phyloP scores from a whole-genome alignment of 2,888 invertebrate species.

The Diaphora mendica region DNA sequence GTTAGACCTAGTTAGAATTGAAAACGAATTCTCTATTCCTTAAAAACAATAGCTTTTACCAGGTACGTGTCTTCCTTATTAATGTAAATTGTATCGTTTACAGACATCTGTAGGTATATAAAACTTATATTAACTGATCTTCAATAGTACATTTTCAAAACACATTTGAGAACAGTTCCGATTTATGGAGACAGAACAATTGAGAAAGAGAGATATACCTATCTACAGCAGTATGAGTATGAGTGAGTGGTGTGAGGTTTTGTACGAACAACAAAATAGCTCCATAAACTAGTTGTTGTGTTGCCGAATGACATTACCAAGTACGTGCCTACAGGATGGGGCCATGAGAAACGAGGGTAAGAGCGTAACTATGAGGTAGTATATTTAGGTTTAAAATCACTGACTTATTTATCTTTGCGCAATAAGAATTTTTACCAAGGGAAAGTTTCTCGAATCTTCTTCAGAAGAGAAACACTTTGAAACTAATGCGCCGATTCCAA shows the following conservation, averaged over 20 bases:
- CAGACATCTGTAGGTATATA: neutral
- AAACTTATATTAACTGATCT: neutral
- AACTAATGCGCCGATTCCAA: neutral
- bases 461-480: neutral
- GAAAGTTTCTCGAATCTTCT: too few relatives aligned
- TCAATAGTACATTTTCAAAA: neutral
- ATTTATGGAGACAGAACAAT: neutral
- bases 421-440: too few relatives aligned
- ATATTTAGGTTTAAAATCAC: neutral
- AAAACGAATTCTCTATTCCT: neutral
- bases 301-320: slow-evolving; percentile 81
- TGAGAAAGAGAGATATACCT: neutral
- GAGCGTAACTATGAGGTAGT: neutral
- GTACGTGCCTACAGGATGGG: slow-evolving; percentile 67
- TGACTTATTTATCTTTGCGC: too few relatives aligned
- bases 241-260: slow-evolving; percentile 39
- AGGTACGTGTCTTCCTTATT: too few relatives aligned
- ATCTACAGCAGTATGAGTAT: slow-evolving; percentile 11
- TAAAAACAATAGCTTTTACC: neutral
- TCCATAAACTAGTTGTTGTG: slow-evolving; percentile 80
- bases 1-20: neutral
- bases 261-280: slow-evolving; percentile 61
- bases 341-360: slow-evolving; percentile 52
- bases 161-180: neutral
- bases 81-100: neutral